These are phyloP conservation scores for Macropis europaea DNA, from an alignment of 2,888 invertebrate genomes.

Conservation along the genomic window DNA sequence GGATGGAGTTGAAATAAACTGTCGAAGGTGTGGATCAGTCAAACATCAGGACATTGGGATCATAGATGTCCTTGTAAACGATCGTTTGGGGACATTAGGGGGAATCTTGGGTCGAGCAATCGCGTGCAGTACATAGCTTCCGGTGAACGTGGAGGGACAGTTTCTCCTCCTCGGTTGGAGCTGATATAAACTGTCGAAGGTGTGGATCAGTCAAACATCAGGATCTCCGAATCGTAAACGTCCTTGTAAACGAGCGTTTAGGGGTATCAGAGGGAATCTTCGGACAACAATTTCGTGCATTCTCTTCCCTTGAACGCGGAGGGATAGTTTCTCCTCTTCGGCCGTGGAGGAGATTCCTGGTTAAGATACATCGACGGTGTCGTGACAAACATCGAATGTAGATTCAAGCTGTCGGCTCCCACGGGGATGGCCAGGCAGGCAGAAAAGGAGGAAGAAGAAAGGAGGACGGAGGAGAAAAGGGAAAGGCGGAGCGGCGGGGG, in stretches of 20 bases:
- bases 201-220: no score
- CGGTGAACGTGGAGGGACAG: not conserved
- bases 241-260: conserved; percentile 3
- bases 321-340: not conserved
- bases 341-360: not conserved
- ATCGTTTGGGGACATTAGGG: conserved; percentile 10
- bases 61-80: not conserved
- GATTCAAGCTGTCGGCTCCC: not conserved
- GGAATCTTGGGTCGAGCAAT: not conserved
- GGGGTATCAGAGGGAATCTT: conserved; percentile 11
- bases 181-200: no score
- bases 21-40: no score
- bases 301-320: not conserved
- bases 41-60: not conserved
- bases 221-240: not conserved
- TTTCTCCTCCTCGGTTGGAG: no score
- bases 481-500: conserved; percentile 37
- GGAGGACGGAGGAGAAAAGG: not conserved
- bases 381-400: conserved; percentile 12
- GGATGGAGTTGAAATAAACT: no score
- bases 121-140: not conserved
- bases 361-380: conserved; percentile 27
- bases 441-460: not conserved
- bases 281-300: not conserved
- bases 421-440: conserved; percentile 22